These are phyloP conservation scores for Anabas testudineus DNA, from an alignment of 2,797 vertebrate species.

Conservation along the genomic window DNA sequence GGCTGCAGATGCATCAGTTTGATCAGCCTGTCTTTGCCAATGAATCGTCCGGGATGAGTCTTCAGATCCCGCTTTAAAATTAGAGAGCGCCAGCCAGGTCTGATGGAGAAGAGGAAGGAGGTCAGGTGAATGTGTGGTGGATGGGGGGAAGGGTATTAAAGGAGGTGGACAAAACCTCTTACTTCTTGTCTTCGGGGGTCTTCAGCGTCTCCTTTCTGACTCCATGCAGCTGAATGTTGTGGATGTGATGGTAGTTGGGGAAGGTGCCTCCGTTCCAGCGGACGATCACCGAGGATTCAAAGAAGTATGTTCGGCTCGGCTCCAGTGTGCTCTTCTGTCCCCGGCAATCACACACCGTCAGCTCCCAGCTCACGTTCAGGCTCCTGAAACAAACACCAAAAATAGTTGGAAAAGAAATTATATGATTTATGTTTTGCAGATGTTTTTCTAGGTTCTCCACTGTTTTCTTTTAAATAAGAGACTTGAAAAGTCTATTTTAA, in stretches of 20 bases:
- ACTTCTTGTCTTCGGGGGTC: constrained; percentile 22
- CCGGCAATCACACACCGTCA: constrained; percentile 78
- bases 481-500: no score
- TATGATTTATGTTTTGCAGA: no score
- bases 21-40: constrained; percentile 83
- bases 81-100: constrained; percentile 85
- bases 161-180: not conserved
- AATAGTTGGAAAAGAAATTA: no score
- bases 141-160: not conserved
- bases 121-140: not conserved
- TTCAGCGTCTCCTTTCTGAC: constrained; percentile 59
- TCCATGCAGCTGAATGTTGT: constrained; percentile 84
- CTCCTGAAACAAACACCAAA: constrained; percentile 60
- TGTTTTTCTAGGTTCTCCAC: not conserved
- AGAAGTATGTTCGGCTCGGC: constrained; percentile 77
- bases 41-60: constrained; percentile 25
- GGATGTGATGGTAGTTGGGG: constrained; percentile 71
- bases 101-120: constrained; percentile 47
- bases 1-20: constrained; percentile 78
- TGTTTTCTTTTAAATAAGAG: no score
- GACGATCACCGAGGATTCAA: constrained; percentile 84
- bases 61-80: constrained; percentile 80
- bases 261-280: constrained; percentile 80
- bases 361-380: constrained; percentile 83
- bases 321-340: constrained; percentile 76